Percentiles rank a stretch among this genome's conserved stretches.
These are phyloP conservation scores for Microctonus hyperodae DNA, from an alignment of 2,888 invertebrate genomes.

Conservation along the genomic window DNA sequence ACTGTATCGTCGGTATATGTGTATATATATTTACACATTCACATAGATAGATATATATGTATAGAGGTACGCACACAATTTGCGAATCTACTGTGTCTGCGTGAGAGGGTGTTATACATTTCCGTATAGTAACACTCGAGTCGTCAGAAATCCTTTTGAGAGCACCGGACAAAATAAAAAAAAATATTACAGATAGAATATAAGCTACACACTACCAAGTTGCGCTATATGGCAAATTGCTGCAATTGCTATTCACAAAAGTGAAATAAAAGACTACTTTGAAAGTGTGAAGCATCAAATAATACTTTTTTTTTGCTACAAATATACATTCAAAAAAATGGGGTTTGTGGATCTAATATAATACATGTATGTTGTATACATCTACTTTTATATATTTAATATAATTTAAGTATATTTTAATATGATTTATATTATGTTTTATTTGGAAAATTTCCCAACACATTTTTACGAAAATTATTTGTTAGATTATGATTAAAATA, in stretches of 20 bases:
- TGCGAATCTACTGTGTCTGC: conserved; percentile 36
- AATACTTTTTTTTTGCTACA: neutral
- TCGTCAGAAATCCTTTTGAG: conserved; percentile 23
- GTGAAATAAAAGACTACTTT: neutral
- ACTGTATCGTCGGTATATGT: conserved; percentile 38
- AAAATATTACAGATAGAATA: conserved; percentile 14
- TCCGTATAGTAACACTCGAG: neutral
- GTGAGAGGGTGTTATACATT: conserved; percentile 33
- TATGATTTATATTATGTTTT: too few relatives aligned
- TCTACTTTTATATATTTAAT: too few relatives aligned
- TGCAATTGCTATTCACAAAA: neutral
- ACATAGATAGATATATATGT: too few relatives aligned
- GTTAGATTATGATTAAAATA: too few relatives aligned
- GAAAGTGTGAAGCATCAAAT: conserved; percentile 1
- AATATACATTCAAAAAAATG: too few relatives aligned
- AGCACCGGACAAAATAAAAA: conserved; percentile 1
- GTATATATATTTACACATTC: too few relatives aligned
- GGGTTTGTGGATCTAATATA: too few relatives aligned
- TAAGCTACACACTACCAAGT: neutral
- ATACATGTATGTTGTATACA: too few relatives aligned
- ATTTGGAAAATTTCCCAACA: conserved; percentile 47
- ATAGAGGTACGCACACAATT: neutral
- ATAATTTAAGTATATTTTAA: too few relatives aligned
- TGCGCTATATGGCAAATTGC: neutral
- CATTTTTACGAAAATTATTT: too few relatives aligned